Base-by-base conservation (phyloP, 2,113 vertebrate genomes). In the Malaclemys terrapin region DNA sequence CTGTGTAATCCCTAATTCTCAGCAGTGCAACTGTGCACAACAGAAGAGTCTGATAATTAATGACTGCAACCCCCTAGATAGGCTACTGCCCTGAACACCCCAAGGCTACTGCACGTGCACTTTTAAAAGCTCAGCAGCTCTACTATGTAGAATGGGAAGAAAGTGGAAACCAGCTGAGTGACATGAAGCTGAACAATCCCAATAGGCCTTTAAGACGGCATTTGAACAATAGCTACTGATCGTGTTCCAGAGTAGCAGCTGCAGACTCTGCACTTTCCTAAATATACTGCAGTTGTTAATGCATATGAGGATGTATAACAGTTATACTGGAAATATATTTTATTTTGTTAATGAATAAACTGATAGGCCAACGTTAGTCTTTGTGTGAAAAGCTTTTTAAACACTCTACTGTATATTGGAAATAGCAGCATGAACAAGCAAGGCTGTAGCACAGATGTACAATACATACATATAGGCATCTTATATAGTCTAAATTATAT, bases 21-120 rank as follows among this genome's bases (percentile, higher is more conserved):
- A 59, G 89, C 80, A 75, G 54, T 93, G 65, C 82, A 95, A 94
- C 90, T 59, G n/a, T 20, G 62, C 82, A 82, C 89, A 90, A 57
- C 62, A 95, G 87, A 97, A 97, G 45, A 88, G 1, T 1, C 14
- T 97, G 82, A 96, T 96, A 96, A 98, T 95, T 97, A 97, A 97
- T 96, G 65, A 89, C 50, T 96, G 53, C 80, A 93, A 82, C 84
- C 12, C 72, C 85, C 85, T 50, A 80, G 90, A 87, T 47, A 85
- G 2, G 1, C n/a, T 87, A 80, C 88, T 97, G 83, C 79, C 94
- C 89, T 54, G 75, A 80, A 57, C 65, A 89, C 49, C 91, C 93
- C 79, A 84, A 91, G 90, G 82, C 78, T 94, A 90, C 53, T 49
- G 17, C 80, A 93, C 0, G 0, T 69, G 62, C 38, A 6, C 24